Conservation (phyloP, 2,797 vertebrate species). For the Prunella strophiata region DNA sequence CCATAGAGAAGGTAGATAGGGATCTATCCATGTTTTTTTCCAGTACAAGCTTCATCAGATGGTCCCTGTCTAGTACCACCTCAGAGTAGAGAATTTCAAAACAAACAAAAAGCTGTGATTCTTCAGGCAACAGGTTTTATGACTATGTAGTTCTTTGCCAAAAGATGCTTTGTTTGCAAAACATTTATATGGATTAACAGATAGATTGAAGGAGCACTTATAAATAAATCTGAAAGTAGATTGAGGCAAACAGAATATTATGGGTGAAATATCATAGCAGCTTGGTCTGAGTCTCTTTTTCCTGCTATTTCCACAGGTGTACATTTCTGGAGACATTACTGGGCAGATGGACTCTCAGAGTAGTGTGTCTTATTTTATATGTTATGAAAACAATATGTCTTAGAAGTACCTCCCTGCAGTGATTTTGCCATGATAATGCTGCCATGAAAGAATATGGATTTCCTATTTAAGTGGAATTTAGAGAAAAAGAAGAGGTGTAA, state of each 20-base stretch:
- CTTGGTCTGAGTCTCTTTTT: background rate
- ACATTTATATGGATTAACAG: background rate
- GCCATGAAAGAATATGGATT: background rate
- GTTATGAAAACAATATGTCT: background rate
- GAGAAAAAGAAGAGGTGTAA: background rate
- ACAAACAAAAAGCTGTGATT: background rate
- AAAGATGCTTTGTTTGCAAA: slow-evolving; percentile 15
- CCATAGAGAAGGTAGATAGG: background rate
- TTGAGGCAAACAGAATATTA: background rate
- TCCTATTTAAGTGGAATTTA: background rate
- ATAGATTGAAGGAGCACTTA: background rate
- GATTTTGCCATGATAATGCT: background rate
- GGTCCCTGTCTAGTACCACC: background rate
- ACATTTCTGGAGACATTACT: background rate
- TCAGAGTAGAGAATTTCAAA: background rate
- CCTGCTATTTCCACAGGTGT: background rate
- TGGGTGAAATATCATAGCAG: background rate
- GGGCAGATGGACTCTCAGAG: background rate
- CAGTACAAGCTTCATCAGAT: background rate
- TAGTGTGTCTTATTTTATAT: background rate
- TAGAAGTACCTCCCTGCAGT: background rate
- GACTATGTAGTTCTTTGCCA: background rate
- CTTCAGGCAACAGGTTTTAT: background rate
- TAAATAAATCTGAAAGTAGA: slow-evolving; percentile 5
- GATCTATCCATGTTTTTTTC: background rate